These are phyloP conservation scores for Lepidothrix coronata DNA, from an alignment of 2,113 vertebrate species.

Conservation along the genomic window DNA sequence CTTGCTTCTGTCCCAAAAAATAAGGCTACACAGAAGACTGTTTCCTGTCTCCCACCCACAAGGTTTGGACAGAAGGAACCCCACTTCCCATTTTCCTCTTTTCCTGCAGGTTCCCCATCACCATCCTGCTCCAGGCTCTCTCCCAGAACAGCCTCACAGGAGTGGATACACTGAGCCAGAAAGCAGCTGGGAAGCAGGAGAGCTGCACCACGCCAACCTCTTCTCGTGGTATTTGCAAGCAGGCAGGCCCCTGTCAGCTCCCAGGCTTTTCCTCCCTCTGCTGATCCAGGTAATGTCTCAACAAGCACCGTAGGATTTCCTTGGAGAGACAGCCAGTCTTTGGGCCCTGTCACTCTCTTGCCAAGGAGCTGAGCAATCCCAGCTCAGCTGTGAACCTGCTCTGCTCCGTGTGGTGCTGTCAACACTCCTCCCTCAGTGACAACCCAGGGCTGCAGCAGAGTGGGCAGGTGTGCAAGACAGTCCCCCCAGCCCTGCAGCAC, in stretches of 20 bases:
- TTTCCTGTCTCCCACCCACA: not conserved
- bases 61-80: not conserved
- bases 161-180: not conserved
- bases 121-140: not conserved
- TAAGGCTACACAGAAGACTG: not conserved
- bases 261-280: not conserved
- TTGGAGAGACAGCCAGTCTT: not conserved
- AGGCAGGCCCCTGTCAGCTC: not conserved
- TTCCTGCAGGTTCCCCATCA: not conserved
- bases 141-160: not conserved
- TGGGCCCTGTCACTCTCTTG: not conserved
- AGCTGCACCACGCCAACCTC: not conserved
- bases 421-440: not conserved
- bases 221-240: not conserved
- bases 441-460: not conserved
- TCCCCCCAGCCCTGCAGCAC: not conserved
- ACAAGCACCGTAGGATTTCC: not conserved
- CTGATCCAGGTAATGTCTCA: not conserved
- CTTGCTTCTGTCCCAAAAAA: not conserved
- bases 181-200: not conserved
- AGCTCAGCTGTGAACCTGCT: constrained; percentile 10
- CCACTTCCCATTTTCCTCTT: not conserved
- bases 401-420: constrained; percentile 3
- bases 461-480: constrained; percentile 13
- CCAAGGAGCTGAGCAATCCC: constrained; percentile 47